Evolutionary conservation across 2,888 invertebrate species (phyloP), one percentile per base, ranked within the genome.

Genomic region (Meganola albula): DNA sequence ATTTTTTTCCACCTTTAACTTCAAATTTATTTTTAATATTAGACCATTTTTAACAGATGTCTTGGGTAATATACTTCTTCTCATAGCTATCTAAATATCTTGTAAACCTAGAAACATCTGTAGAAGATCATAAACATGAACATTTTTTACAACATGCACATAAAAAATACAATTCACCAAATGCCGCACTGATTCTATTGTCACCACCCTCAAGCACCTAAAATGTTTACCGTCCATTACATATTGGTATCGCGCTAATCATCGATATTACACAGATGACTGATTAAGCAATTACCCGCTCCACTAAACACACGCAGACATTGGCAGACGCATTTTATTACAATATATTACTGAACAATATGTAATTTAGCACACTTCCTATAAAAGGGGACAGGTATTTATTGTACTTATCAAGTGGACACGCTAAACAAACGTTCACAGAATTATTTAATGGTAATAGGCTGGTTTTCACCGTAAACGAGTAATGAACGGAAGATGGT

Each of bases 251-350:
- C 67, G 43, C 42, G 51, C 82, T 79, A 82, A 84, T 84, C 80
- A 74, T 70, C 66, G 57, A 61, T 61, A 70, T 74, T 76, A 68
- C 69, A 79, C 82, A 80, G 76, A 63, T 69, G 75, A 76, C 54
- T 80, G 84, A 79, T 79, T 82, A 74, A 74, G 75, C 84, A 80
- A 84, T 85, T 84, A 74, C 64, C 55, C 74, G 82, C 72, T 70
- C 63, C 74, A 76, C 51, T 70, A 68, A 63, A 58, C 69, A 44
- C 48, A 56, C 52, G 57, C 66, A 65, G 58, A 63, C 67, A 63
- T 58, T 57, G 63, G 63, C 46, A 53, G 62, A 71, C 65, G 68
- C 70, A 73, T 79, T 79, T 83, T 70, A 82, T 84, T 82, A 80
- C 60, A 75, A 79, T 77, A 71, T 65, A 74, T 70, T 66, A 70